Conservation (phyloP, 35 echinoderm and acorn worm genomes). For the Ophiothrix spiculata region DNA sequence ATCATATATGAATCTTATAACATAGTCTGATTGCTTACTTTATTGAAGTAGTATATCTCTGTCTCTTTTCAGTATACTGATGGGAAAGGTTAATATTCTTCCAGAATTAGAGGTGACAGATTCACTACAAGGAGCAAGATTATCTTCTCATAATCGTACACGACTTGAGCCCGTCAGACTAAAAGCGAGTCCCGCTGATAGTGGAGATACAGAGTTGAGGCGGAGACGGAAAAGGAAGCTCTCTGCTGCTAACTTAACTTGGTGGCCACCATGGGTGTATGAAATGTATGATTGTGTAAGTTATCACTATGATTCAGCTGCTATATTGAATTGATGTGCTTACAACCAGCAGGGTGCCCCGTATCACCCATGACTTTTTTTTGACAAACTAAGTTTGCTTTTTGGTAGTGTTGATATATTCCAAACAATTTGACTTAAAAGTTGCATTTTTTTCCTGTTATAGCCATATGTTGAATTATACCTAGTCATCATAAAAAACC, state of each 20-base stretch:
- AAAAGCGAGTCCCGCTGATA: background rate
- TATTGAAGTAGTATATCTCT: too few relatives aligned
- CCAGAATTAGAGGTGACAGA: constrained; percentile 59
- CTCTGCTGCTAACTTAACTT: constrained; percentile 59
- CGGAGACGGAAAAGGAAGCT: constrained; percentile 63
- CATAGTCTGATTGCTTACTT: background rate
- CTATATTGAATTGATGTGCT: too few relatives aligned
- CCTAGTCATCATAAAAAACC: too few relatives aligned
- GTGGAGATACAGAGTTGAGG: constrained; percentile 41
- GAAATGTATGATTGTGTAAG: constrained; percentile 97
- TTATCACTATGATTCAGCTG: too few relatives aligned
- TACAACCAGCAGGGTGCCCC: too few relatives aligned
- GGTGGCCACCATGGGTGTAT: constrained; percentile 84
- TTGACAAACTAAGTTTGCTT: too few relatives aligned
- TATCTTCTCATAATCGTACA: constrained; percentile 38
- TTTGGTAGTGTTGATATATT: too few relatives aligned
- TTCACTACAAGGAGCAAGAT: constrained; percentile 38
- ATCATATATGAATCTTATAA: background rate
- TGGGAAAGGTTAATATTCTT: constrained; percentile 80
- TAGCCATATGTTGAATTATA: too few relatives aligned
- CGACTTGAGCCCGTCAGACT: constrained; percentile 20
- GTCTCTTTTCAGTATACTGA: constrained; percentile 55
- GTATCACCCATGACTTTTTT: too few relatives aligned
- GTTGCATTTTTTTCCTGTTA: too few relatives aligned
- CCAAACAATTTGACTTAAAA: too few relatives aligned